Percentiles rank a stretch among this genome's conserved stretches.
Conservation (phyloP, 53 echinoderm and acorn worm species). For the Patiria pectinifera region DNA sequence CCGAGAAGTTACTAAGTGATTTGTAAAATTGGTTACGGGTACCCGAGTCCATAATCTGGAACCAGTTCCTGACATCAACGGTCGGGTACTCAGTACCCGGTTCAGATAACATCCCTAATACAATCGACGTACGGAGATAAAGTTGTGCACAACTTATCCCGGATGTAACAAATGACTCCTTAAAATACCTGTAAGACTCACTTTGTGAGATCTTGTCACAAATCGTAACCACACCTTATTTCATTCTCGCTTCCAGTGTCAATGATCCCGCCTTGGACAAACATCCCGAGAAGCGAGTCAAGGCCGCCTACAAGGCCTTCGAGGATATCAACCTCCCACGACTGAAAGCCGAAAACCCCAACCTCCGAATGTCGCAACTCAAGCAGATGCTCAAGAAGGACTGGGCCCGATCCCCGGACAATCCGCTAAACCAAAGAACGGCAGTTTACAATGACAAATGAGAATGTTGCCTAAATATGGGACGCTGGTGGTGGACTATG, state of each 20-base stretch:
- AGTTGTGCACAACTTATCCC: too few species aligned
- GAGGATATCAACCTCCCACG: slow-evolving; percentile 79
- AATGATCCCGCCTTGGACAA: slow-evolving; percentile 69
- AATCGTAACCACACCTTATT: background rate
- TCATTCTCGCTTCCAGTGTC: slow-evolving; percentile 63
- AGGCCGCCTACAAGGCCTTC: slow-evolving; percentile 87
- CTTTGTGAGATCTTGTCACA: too few species aligned
- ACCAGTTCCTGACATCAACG: too few species aligned
- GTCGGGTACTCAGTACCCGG: too few species aligned
- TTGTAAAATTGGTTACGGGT: too few species aligned
- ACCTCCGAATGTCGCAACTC: slow-evolving; percentile 88
- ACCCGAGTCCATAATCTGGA: too few species aligned
- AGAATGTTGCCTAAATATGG: background rate
- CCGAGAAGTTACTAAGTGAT: too few species aligned
- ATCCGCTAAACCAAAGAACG: slow-evolving; percentile 87
- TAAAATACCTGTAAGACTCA: too few species aligned
- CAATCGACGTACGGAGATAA: too few species aligned
- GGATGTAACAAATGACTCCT: too few species aligned
- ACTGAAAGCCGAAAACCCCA: slow-evolving; percentile 95
- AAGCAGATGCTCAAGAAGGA: slow-evolving; percentile 98
- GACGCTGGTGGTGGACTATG: background rate
- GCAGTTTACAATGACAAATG: slow-evolving; percentile 41
- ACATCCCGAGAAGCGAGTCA: slow-evolving; percentile 94
- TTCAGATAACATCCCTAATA: too few species aligned
- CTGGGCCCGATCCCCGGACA: slow-evolving; percentile 95